phyloP scores from a whole-genome alignment of 2,888 invertebrate genomes.

The Thecophora atra region DNA sequence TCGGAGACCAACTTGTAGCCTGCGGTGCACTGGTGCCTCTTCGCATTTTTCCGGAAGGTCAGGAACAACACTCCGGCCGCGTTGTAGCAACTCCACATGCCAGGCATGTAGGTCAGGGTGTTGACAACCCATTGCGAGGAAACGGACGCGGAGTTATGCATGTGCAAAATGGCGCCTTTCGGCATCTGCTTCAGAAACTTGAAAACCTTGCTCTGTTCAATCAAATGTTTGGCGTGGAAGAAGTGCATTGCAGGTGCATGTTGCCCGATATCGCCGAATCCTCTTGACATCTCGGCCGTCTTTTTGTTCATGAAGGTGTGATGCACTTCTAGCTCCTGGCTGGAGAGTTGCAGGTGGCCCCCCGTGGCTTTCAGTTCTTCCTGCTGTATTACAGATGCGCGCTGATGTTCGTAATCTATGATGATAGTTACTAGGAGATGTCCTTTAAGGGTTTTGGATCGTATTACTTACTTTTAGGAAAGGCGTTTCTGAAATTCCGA shows the following conservation, averaged over 20 bases:
- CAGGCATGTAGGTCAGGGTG: slow-evolving; percentile 65
- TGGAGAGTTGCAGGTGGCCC: slow-evolving; percentile 44
- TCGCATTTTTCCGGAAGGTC: slow-evolving; percentile 28
- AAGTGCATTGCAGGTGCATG: slow-evolving; percentile 68
- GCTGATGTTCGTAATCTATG: slow-evolving; percentile 46
- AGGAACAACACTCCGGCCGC: slow-evolving; percentile 25
- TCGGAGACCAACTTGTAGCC: neutral
- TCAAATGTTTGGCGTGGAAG: slow-evolving; percentile 64
- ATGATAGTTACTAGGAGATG: neutral
- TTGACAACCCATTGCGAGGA: slow-evolving; percentile 65
- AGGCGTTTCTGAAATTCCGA: neutral
- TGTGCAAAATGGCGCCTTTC: slow-evolving; percentile 68
- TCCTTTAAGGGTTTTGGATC: neutral
- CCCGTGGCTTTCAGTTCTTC: slow-evolving; percentile 48
- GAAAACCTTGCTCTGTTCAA: slow-evolving; percentile 68
- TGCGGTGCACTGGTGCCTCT: slow-evolving; percentile 33
- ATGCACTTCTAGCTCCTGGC: slow-evolving; percentile 46
- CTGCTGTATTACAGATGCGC: slow-evolving; percentile 46
- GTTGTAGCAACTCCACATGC: slow-evolving; percentile 44
- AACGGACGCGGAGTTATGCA: slow-evolving; percentile 67
- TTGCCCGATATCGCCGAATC: slow-evolving; percentile 43
- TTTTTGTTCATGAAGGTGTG: slow-evolving; percentile 48
- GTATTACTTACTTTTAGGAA: neutral
- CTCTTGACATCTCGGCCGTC: slow-evolving; percentile 41
- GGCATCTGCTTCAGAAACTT: slow-evolving; percentile 68